Percentiles rank a stretch among this genome's conserved stretches.
phyloP scores from a whole-genome alignment of 2,113 vertebrate species.

The Indri indri region DNA sequence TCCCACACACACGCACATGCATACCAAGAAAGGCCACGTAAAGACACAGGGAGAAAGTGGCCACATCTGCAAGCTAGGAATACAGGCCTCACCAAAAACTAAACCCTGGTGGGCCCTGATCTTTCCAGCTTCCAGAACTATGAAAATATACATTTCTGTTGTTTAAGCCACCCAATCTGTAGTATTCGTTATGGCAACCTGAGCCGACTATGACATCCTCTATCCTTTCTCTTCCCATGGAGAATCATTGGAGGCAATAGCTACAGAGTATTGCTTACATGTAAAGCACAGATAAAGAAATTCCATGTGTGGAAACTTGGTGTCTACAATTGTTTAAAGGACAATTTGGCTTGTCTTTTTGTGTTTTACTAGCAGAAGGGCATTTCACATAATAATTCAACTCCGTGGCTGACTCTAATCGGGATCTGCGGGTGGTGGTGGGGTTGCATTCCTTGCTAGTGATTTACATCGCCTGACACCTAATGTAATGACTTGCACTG shows the following conservation, averaged over 20 bases:
- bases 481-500: conserved; percentile 83
- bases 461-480: conserved; percentile 86
- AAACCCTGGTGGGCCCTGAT: background rate
- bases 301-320: conserved; percentile 20
- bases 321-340: conserved; percentile 78
- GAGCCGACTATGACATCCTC: background rate
- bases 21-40: background rate
- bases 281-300: conserved; percentile 39
- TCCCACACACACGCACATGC: rapidly evolving
- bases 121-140: background rate
- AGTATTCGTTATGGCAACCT: background rate
- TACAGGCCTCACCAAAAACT: background rate
- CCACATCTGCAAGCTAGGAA: background rate
- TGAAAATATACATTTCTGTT: conserved; percentile 1
- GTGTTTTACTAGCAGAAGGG: conserved; percentile 82
- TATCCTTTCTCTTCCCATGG: background rate
- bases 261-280: background rate
- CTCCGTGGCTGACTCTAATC: conserved; percentile 80
- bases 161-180: background rate
- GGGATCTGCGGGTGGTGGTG: conserved; percentile 77
- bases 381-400: conserved; percentile 83
- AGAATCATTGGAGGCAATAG: background rate
- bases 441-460: conserved; percentile 83
- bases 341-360: conserved; percentile 80
- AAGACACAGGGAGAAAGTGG: background rate